Conservation (phyloP, 2,113 vertebrate genomes). For the Pipra filicauda region DNA sequence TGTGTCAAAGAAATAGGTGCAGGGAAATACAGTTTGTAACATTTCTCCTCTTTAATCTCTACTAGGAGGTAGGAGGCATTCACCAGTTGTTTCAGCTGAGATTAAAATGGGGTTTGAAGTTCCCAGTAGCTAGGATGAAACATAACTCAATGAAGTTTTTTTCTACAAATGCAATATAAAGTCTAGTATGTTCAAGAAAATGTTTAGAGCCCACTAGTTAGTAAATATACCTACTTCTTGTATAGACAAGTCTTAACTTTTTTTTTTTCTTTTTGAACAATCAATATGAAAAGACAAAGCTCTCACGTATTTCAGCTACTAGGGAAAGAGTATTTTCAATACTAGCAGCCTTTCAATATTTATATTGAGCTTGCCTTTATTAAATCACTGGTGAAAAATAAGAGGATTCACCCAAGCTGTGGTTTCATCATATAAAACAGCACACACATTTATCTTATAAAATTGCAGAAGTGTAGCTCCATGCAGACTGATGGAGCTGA, state of each 20-base stretch:
- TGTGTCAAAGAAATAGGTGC: not conserved
- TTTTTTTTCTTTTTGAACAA: not conserved
- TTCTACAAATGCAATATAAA: not conserved
- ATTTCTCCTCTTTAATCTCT: not conserved
- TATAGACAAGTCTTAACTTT: constrained; percentile 66
- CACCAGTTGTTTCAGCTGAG: not conserved
- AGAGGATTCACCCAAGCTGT: constrained; percentile 73
- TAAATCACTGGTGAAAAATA: constrained; percentile 80
- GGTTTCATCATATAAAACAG: constrained; percentile 77
- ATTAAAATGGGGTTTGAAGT: not conserved
- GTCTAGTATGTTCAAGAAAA: not conserved
- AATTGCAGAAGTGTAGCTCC: constrained; percentile 70
- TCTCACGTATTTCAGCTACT: constrained; percentile 59
- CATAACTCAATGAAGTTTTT: not conserved
- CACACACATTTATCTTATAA: constrained; percentile 75
- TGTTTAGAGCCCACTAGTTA: constrained; percentile 48
- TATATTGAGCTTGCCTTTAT: constrained; percentile 78
- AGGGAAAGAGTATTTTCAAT: constrained; percentile 53
- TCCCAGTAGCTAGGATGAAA: not conserved
- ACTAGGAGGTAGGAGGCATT: not conserved
- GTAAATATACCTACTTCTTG: constrained; percentile 58
- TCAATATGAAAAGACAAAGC: constrained; percentile 69
- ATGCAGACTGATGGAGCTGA: constrained; percentile 71
- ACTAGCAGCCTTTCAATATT: constrained; percentile 74
- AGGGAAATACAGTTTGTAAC: not conserved